phyloP scores from a whole-genome alignment of 2,888 invertebrate species.

The Lasioglossum zephyrum region DNA sequence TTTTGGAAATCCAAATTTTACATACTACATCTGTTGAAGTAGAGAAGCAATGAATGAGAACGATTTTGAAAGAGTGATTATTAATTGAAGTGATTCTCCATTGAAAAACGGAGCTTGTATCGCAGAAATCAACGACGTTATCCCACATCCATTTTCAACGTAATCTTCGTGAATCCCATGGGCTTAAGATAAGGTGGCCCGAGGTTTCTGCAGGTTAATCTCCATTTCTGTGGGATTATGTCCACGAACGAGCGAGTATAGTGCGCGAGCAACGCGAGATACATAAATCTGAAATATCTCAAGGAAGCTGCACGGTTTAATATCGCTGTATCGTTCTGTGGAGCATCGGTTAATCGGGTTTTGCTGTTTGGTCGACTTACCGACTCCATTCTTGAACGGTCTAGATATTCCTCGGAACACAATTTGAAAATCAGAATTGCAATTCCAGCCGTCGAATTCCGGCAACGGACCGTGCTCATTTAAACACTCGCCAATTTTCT shows the following conservation, averaged over 20 bases:
- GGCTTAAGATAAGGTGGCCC: conserved; percentile 40
- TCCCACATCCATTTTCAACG: conserved; percentile 33
- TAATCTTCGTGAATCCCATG: conserved; percentile 54
- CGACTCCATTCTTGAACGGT: not conserved
- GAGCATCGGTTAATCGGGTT: conserved; percentile 10
- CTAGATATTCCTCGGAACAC: not conserved
- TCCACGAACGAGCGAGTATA: conserved; percentile 16
- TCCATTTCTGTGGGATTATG: conserved; percentile 42
- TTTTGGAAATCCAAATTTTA: too few species aligned
- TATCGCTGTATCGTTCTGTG: conserved; percentile 3
- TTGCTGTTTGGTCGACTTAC: not conserved
- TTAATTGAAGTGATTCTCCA: not conserved
- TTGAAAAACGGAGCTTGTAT: not conserved
- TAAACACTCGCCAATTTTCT: not conserved
- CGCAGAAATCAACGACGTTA: conserved; percentile 23
- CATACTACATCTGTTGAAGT: not conserved
- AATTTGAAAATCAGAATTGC: not conserved
- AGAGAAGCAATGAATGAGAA: not conserved
- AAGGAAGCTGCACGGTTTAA: conserved; percentile 19
- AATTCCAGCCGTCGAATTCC: not conserved
- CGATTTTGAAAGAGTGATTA: not conserved
- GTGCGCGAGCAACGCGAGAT: not conserved
- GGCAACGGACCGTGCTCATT: not conserved
- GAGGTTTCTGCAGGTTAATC: conserved; percentile 52
- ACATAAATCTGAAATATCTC: conserved; percentile 47